phyloP scores from a whole-genome alignment of 2,797 vertebrate genomes.

The Synaphobranchus kaupii region DNA sequence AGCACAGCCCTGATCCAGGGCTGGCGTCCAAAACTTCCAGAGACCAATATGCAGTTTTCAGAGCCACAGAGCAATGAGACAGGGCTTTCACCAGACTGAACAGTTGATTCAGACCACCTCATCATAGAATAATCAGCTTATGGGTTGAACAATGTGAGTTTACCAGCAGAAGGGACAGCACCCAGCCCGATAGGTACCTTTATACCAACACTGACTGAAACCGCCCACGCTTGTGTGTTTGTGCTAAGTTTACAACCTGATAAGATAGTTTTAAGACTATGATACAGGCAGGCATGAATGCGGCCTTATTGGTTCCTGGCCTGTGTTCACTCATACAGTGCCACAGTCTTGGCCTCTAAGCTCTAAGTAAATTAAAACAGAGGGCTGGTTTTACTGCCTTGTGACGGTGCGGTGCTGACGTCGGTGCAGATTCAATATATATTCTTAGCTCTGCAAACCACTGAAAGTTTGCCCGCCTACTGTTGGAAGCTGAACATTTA shows the following conservation, averaged over 20 bases:
- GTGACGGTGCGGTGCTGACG: not conserved
- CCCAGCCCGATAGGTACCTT: not conserved
- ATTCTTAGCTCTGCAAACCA: not conserved
- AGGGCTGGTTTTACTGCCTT: not conserved
- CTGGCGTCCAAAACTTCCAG: not conserved
- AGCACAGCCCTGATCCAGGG: not conserved
- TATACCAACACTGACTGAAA: not conserved
- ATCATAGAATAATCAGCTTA: too few relatives aligned
- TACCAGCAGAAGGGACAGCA: not conserved
- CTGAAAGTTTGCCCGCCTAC: not conserved
- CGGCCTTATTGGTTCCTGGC: conserved; percentile 42
- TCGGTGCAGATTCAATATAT: too few relatives aligned
- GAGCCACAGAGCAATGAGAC: not conserved
- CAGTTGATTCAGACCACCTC: too few relatives aligned
- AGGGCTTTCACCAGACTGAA: not conserved
- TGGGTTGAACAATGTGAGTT: too few relatives aligned
- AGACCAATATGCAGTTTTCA: not conserved
- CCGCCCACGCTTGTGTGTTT: too few relatives aligned
- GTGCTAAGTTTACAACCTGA: not conserved
- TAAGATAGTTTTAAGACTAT: not conserved
- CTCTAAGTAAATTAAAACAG: not conserved
- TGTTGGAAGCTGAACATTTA: not conserved
- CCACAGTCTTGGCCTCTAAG: not conserved
- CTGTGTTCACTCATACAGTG: not conserved
- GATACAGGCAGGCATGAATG: conserved; percentile 38